Percentiles rank a stretch among this genome's conserved stretches.
phyloP scores from a whole-genome alignment of 2,888 invertebrate genomes.

The Drosophila ochracea region DNA sequence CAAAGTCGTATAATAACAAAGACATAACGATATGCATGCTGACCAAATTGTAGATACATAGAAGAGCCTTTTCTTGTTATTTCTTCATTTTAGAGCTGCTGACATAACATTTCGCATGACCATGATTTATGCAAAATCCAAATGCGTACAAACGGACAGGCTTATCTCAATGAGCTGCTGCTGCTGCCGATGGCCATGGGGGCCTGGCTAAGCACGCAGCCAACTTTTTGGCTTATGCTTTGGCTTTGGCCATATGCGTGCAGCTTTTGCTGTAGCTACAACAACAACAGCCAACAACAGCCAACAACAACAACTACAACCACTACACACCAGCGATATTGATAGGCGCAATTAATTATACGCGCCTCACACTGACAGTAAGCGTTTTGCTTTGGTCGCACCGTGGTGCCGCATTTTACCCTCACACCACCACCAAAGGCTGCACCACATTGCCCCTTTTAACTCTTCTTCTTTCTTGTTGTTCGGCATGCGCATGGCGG shows the following conservation, averaged over 20 bases:
- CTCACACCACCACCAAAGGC: slow-evolving; percentile 25
- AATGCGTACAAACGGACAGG: slow-evolving; percentile 74
- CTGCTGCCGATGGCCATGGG: slow-evolving; percentile 30
- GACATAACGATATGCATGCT: slow-evolving; percentile 22
- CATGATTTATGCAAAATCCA: slow-evolving; percentile 78
- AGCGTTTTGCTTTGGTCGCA: slow-evolving; percentile 77
- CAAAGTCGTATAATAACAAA: slow-evolving; percentile 18
- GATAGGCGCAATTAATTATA: slow-evolving; percentile 82
- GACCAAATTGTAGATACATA: not conserved
- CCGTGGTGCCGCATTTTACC: slow-evolving; percentile 42
- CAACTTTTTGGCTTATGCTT: slow-evolving; percentile 37
- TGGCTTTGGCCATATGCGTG: slow-evolving; percentile 62
- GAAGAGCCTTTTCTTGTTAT: slow-evolving; percentile 52
- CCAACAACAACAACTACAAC: slow-evolving; percentile 25
- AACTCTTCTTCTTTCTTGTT: slow-evolving; percentile 12
- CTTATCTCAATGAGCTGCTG: slow-evolving; percentile 77
- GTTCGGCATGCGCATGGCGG: slow-evolving; percentile 19
- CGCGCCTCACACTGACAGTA: slow-evolving; percentile 79
- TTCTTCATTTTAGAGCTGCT: slow-evolving; percentile 56
- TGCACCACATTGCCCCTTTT: slow-evolving; percentile 9
- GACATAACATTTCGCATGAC: slow-evolving; percentile 77
- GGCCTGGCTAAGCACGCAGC: slow-evolving; percentile 45
- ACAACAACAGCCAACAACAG: slow-evolving; percentile 25
- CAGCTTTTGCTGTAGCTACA: slow-evolving; percentile 22
- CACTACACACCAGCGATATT: slow-evolving; percentile 67